These are phyloP conservation scores for Borostomias antarcticus DNA, from an alignment of 2,797 vertebrate genomes.

Conservation along the genomic window DNA sequence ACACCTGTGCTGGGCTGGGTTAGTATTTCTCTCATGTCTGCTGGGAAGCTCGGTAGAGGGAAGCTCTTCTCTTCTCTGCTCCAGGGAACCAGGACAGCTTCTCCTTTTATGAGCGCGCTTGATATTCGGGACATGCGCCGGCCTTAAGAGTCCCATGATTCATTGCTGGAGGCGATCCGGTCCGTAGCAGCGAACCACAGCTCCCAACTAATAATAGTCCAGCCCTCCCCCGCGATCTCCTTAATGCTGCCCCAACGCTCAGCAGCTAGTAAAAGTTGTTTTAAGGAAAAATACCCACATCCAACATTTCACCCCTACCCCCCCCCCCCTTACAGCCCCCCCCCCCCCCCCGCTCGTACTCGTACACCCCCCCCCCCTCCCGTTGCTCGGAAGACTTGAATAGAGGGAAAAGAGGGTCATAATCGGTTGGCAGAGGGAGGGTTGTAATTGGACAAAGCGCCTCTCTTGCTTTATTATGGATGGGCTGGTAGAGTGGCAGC, in stretches of 20 bases:
- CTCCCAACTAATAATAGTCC: conserved; percentile 78
- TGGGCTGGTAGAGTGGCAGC: conserved; percentile 48
- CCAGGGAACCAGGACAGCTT: conserved; percentile 78
- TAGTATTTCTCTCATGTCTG: conserved; percentile 57
- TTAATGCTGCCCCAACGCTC: conserved; percentile 66
- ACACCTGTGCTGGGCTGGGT: conserved; percentile 45
- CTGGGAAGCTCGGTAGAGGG: conserved; percentile 52
- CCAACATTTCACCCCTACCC: conserved; percentile 35
- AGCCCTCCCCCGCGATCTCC: conserved; percentile 32
- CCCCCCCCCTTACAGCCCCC: no score
- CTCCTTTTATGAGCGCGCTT: conserved; percentile 82
- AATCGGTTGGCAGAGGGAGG: conserved; percentile 48
- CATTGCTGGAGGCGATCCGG: conserved; percentile 75
- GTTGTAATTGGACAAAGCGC: conserved; percentile 54
- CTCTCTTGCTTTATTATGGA: conserved; percentile 62
- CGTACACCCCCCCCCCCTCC: no score
- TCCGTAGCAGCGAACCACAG: conserved; percentile 72
- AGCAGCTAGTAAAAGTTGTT: conserved; percentile 71
- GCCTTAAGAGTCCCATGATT: conserved; percentile 81
- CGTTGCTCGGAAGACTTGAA: conserved; percentile 6
- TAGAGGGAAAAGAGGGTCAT: conserved; percentile 44
- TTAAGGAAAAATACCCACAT: conserved; percentile 52
- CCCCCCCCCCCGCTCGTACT: no score
- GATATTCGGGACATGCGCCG: conserved; percentile 80
- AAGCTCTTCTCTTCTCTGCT: conserved; percentile 59